Evolutionary conservation across 2,888 invertebrate genomes (phyloP), one percentile per base, ranked within the genome.

Genomic region (Dryocosmus kuriphilus): DNA sequence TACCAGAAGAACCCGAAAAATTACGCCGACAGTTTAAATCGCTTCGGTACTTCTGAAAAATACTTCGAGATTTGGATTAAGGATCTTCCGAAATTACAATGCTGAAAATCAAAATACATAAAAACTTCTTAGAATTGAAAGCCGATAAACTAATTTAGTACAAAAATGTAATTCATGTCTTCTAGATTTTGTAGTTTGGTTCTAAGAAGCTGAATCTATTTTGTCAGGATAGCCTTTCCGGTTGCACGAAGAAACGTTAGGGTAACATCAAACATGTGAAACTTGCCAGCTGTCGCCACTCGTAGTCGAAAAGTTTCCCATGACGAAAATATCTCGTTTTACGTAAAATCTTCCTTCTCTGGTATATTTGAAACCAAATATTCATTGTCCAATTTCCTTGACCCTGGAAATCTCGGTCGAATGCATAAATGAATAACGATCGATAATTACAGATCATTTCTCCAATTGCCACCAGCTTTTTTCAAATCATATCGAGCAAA

Each of bases 181-280:
- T 9, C 8, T 46, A 46, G n/a, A 71, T 51, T 24, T 71, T 41
- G 1, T 4, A 67, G 67, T 9, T 24, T 24, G 7, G 22, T 67
- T 71, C 60, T 30, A 19, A 24, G 60, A 60, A 74, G 16, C 57
- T 2, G 57, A 41, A 24, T 60, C 55, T 74, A 38, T 60, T 74
- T 74, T 74, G 60, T 61, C 74, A 61, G 35, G 60, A 51, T 32
- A 74, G 32, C 30, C 74, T 30, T 74, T 74, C 32, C 74, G 38
- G 60, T 38, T 74, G 27, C 41, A 60, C 19, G n/a, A 57, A 24
- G 61, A 38, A 61, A 35, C 60, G 60, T 22, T 5, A 30, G 32
- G 46, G 27, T 55, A 30, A 55, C n/a, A 71, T 19, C 24, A 71
- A 30, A 55, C n/a, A 71, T 19, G 38, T 71, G 51, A 71, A 27